These are phyloP conservation scores for Malurus leucopterus DNA, from an alignment of 2,797 vertebrate genomes.

Conservation along the genomic window DNA sequence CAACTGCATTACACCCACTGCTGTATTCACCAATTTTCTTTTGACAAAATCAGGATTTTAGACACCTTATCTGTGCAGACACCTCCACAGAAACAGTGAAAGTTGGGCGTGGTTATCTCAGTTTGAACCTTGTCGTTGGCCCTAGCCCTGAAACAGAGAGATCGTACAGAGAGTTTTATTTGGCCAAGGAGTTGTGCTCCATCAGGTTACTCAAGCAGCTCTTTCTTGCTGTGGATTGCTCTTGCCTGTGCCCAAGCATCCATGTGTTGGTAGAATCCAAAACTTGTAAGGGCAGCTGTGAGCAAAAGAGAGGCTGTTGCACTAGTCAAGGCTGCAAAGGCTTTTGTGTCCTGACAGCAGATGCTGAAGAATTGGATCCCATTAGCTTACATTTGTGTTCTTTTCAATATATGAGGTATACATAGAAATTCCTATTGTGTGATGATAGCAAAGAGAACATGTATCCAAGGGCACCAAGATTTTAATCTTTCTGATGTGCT, in stretches of 20 bases:
- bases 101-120: neutral
- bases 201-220: neutral
- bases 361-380: neutral
- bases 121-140: neutral
- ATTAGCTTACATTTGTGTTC: neutral
- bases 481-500: neutral
- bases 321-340: neutral
- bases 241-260: neutral
- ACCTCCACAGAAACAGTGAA: accelerated
- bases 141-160: neutral
- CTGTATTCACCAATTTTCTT: neutral
- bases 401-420: neutral
- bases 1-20: neutral
- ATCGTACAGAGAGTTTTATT: neutral
- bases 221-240: neutral
- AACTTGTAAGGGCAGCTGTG: neutral
- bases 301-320: neutral
- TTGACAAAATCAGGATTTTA: neutral
- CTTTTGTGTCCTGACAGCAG: neutral
- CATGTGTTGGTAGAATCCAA: neutral
- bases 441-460: neutral
- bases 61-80: neutral
- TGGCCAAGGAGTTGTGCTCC: accelerated
- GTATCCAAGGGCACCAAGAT: neutral
- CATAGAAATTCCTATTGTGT: neutral